phyloP scores from a whole-genome alignment of 2,113 vertebrate genomes.

The Corythaixoides concolor region DNA sequence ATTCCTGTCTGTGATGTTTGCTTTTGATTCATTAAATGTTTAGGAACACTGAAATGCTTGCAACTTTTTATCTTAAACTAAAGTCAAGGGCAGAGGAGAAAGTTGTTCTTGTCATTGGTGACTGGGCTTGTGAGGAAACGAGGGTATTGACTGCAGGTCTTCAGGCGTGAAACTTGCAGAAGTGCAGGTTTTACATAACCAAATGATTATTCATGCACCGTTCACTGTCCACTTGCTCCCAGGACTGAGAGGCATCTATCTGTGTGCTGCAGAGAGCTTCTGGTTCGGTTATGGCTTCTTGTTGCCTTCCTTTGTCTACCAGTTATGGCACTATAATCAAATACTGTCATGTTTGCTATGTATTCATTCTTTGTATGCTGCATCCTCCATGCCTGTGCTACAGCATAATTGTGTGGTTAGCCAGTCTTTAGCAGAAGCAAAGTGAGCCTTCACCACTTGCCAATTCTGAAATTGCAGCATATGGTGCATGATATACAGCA shows the following conservation, averaged over 20 bases:
- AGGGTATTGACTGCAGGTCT: neutral
- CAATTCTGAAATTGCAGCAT: neutral
- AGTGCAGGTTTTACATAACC: neutral
- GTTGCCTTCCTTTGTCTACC: neutral
- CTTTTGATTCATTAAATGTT: neutral
- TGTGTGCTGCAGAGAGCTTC: neutral
- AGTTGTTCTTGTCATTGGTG: neutral
- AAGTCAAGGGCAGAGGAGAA: neutral
- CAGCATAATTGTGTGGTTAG: neutral
- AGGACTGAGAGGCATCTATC: neutral
- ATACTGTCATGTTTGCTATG: neutral
- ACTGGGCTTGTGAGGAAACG: neutral
- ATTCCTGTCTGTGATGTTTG: constrained; percentile 12
- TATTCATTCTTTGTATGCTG: neutral
- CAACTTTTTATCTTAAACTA: neutral
- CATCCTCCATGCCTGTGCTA: neutral
- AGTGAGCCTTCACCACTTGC: neutral
- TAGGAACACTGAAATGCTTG: neutral
- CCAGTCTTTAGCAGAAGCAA: neutral
- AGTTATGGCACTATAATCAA: neutral
- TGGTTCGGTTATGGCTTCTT: neutral
- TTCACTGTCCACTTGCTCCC: neutral
- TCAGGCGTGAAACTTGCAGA: neutral
- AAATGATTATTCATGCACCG: neutral
- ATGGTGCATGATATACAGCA: neutral